Conservation (phyloP, 1,140 invertebrate genomes). For the Papilio glaucus region DNA sequence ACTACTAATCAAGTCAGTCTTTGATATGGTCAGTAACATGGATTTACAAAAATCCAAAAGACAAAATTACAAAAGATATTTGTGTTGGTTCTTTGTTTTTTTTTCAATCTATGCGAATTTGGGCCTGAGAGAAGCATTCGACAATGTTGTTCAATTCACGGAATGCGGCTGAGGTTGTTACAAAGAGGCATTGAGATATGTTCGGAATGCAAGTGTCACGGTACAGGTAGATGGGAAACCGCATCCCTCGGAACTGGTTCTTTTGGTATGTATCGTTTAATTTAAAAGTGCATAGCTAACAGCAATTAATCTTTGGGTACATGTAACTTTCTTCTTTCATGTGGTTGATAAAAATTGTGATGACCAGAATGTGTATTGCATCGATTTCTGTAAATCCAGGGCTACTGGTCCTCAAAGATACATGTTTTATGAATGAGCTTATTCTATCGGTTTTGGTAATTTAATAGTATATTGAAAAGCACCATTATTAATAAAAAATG, state of each 20-base stretch:
- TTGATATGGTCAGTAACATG: too few relatives aligned
- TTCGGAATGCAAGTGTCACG: conserved; percentile 51
- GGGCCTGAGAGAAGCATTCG: neutral
- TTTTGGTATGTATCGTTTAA: conserved; percentile 44
- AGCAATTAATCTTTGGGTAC: conserved; percentile 3
- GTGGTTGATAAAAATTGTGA: neutral
- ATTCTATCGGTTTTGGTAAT: too few relatives aligned
- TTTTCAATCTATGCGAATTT: neutral
- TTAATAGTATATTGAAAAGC: too few relatives aligned
- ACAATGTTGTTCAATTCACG: neutral
- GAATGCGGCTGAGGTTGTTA: conserved; percentile 6
- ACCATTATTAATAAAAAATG: too few relatives aligned
- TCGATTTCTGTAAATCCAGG: too few relatives aligned
- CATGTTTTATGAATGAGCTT: too few relatives aligned
- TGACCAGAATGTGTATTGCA: too few relatives aligned
- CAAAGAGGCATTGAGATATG: conserved; percentile 41
- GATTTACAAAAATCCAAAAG: too few relatives aligned
- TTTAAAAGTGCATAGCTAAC: conserved; percentile 44
- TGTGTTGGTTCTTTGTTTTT: neutral
- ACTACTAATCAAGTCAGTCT: too few relatives aligned
- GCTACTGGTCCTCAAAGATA: too few relatives aligned
- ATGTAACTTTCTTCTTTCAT: neutral
- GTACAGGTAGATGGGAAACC: conserved; percentile 50
- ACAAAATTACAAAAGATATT: neutral
- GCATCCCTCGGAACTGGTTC: conserved; percentile 48